Evolutionary conservation across 2,888 invertebrate species (phyloP), one percentile per base, ranked within the genome.

Genomic region (Eilema caniola): DNA sequence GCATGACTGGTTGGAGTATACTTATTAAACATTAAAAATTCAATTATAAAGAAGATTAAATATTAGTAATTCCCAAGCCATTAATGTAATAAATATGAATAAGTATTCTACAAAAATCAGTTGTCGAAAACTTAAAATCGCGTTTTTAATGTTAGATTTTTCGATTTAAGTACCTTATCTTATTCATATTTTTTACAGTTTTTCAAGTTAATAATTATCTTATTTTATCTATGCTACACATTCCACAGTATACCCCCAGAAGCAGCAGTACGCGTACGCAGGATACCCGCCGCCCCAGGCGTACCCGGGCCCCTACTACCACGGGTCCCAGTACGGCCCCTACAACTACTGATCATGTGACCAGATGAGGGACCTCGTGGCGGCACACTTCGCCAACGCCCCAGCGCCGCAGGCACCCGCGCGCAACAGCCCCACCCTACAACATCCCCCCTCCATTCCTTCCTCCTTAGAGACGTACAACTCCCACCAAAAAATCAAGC

Each of bases 231-330:
- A n/a, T 60, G 2, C 5, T 16, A 28, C n/a, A n/a, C 77, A 57
- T 71, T 67, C 60, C 95, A 62, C 96, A 98, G 98, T 99, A 86
- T 99, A 99, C 95, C 98, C 98, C 67, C 98, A 98, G 93, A 99
- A 99, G 94, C 98, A 98, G 91, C 98, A 98, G 83, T 98, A 98
- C 89, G 98, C 98, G 23, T 98, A 98, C 91, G 98, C 98, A 68
- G 98, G 98, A 72, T 98, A 98, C 92, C 98, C 98, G 70, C 97
- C 97, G 0, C 97, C 97, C 68, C 97, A 96, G 76, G 97, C 98
- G 68, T 98, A 98, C 94, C 97, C 98, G 72, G 98, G 97, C 59
- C 98, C 98, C 47, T 98, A 98, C 88, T 98, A 98, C 93, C 98
- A 98, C 92, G 98, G 98, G 86, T 98, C 98, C 67, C 98, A 98